Percentiles rank a stretch among this genome's conserved stretches.
Conservation (phyloP, 2,888 invertebrate genomes). For the Catonia carolina region DNA sequence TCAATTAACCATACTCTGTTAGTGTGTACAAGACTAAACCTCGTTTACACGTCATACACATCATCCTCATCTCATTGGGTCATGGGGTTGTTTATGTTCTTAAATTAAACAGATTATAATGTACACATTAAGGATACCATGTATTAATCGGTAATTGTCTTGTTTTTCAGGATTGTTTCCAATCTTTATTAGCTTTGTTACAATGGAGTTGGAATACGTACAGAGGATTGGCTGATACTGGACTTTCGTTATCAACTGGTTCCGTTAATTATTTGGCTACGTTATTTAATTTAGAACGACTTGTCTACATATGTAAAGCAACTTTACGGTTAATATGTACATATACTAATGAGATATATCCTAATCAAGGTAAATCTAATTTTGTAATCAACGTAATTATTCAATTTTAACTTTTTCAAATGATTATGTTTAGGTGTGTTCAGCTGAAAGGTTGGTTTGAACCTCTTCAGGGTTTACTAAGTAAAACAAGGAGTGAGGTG, state of each 20-base stretch:
- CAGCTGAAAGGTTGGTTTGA: no score
- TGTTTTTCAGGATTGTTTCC: slow-evolving; percentile 60
- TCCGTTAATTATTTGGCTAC: slow-evolving; percentile 30
- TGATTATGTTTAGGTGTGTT: no score
- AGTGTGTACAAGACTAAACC: no score
- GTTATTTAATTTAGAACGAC: slow-evolving; percentile 52
- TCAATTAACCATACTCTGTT: no score
- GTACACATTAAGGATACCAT: no score
- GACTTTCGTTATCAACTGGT: slow-evolving; percentile 36
- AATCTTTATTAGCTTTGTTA: slow-evolving; percentile 73
- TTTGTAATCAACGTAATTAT: slow-evolving; percentile 13
- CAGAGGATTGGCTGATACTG: slow-evolving; percentile 59
- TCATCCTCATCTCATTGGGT: no score
- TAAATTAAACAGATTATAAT: no score
- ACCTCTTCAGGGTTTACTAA: no score
- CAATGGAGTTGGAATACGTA: slow-evolving; percentile 91
- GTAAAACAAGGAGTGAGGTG: no score
- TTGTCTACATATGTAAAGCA: slow-evolving; percentile 80
- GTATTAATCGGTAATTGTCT: neutral
- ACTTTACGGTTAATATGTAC: slow-evolving; percentile 73
- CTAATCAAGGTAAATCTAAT: slow-evolving; percentile 53
- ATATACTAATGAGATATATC: slow-evolving; percentile 88
- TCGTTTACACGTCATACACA: no score
- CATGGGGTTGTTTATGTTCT: no score
- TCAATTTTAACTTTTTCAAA: neutral